Evolutionary conservation across 2,888 invertebrate genomes (phyloP).

Genomic region (Podabrus alpinus): DNA sequence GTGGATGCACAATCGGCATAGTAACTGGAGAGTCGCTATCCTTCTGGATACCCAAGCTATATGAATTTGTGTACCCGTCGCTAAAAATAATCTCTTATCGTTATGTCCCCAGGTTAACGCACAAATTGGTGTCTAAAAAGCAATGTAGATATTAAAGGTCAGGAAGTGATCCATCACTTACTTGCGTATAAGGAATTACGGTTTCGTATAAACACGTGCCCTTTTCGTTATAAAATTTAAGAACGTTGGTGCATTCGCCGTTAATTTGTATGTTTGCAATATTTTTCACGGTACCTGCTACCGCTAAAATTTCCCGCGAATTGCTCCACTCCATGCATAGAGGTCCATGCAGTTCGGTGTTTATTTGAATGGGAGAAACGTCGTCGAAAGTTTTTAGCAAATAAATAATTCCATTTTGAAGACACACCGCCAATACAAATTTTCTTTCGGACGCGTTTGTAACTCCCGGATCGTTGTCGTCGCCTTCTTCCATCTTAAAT

Average conservation of each 20-base stretch:
- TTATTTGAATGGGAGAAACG: slow-evolving; percentile 84
- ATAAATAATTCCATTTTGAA: slow-evolving; percentile 88
- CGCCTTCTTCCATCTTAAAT: slow-evolving; percentile 96
- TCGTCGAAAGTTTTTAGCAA: slow-evolving; percentile 92
- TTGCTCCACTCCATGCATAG: slow-evolving; percentile 96
- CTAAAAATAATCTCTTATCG: slow-evolving; percentile 91
- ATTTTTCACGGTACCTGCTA: slow-evolving; percentile 76
- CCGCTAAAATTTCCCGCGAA: slow-evolving; percentile 87
- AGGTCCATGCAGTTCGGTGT: slow-evolving; percentile 80
- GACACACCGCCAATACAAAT: slow-evolving; percentile 84
- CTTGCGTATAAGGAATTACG: slow-evolving; percentile 76
- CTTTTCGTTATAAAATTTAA: slow-evolving; percentile 89
- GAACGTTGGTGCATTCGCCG: slow-evolving; percentile 73
- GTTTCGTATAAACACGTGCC: slow-evolving; percentile 82
- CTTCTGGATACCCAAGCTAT: slow-evolving; percentile 92
- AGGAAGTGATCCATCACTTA: slow-evolving; percentile 45
- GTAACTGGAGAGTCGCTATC: slow-evolving; percentile 86
- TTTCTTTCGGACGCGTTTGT: slow-evolving; percentile 65
- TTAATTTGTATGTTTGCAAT: slow-evolving; percentile 45
- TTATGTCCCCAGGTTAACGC: slow-evolving; percentile 99
- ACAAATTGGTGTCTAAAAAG: slow-evolving; percentile 76
- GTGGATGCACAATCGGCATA: slow-evolving; percentile 83
- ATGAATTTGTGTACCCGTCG: slow-evolving; percentile 88
- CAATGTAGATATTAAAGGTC: background rate
- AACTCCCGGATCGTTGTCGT: slow-evolving; percentile 68